Percentiles rank a stretch among this genome's conserved stretches.
Conservation (phyloP, 2,113 vertebrate genomes). For the Sinocyclocheilus anshuiensis region DNA sequence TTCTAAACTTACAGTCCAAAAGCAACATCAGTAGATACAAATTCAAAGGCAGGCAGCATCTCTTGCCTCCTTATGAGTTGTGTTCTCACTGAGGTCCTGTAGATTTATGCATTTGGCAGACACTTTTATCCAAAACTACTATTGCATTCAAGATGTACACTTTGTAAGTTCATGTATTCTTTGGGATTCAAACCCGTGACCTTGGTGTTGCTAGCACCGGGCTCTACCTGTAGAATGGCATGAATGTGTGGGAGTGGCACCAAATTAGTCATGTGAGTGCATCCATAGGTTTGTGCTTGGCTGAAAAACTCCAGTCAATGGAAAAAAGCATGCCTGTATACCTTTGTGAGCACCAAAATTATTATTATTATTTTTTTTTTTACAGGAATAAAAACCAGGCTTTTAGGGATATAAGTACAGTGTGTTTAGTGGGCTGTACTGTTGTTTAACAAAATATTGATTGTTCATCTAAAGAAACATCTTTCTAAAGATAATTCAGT, state of each 20-base stretch:
- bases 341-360: background rate
- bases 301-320: background rate
- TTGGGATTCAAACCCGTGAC: background rate
- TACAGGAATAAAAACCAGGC: too few relatives aligned
- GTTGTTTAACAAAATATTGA: too few relatives aligned
- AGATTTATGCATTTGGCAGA: too few relatives aligned
- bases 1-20: background rate
- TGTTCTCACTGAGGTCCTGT: background rate
- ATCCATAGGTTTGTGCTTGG: background rate
- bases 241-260: background rate
- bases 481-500: too few relatives aligned
- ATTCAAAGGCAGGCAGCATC: background rate
- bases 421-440: too few relatives aligned
- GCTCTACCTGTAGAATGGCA: background rate
- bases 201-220: background rate
- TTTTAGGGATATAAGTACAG: too few relatives aligned
- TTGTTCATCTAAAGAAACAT: too few relatives aligned
- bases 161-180: background rate
- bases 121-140: background rate
- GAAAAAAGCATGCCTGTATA: background rate
- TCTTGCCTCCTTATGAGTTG: background rate
- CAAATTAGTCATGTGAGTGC: background rate
- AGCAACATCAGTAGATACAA: too few relatives aligned
- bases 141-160: background rate
- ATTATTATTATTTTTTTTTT: too few relatives aligned